Percentiles rank a stretch among this genome's conserved stretches.
phyloP scores from a whole-genome alignment of 2,797 vertebrate species.

The Labroides dimidiatus region DNA sequence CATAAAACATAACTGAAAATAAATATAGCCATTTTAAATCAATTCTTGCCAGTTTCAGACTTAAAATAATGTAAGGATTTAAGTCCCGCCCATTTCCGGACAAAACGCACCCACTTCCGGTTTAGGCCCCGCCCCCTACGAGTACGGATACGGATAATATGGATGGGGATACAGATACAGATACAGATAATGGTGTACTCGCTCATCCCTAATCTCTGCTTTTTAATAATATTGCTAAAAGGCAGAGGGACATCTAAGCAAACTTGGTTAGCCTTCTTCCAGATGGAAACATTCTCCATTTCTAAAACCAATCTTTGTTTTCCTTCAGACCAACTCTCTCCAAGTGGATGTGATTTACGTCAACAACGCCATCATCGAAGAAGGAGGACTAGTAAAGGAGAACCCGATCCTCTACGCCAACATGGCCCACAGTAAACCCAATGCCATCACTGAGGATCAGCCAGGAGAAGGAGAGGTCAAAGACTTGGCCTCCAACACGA shows the following conservation, averaged over 20 bases:
- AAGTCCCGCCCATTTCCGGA: too few relatives aligned
- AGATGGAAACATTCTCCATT: background rate
- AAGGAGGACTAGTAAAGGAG: background rate
- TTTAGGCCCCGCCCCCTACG: too few relatives aligned
- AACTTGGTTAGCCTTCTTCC: background rate
- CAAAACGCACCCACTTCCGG: too few relatives aligned
- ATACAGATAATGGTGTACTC: too few relatives aligned
- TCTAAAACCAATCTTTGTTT: slow-evolving; percentile 11
- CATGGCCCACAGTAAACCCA: slow-evolving; percentile 46
- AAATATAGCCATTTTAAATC: too few relatives aligned
- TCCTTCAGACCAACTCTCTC: slow-evolving; percentile 33
- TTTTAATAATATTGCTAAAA: too few relatives aligned
- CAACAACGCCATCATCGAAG: slow-evolving; percentile 40
- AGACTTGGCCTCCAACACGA: slow-evolving; percentile 34
- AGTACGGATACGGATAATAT: too few relatives aligned
- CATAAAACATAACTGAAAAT: too few relatives aligned
- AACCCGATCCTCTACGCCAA: slow-evolving; percentile 36
- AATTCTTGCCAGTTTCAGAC: too few relatives aligned
- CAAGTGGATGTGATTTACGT: slow-evolving; percentile 33
- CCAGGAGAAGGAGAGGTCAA: slow-evolving; percentile 24
- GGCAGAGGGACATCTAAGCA: background rate
- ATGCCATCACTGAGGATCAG: slow-evolving; percentile 8
- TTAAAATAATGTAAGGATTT: too few relatives aligned
- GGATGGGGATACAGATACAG: too few relatives aligned
- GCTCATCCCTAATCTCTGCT: too few relatives aligned